Evolutionary conservation across 2,797 vertebrate genomes (phyloP).

Genomic region (Furcifer pardalis): DNA sequence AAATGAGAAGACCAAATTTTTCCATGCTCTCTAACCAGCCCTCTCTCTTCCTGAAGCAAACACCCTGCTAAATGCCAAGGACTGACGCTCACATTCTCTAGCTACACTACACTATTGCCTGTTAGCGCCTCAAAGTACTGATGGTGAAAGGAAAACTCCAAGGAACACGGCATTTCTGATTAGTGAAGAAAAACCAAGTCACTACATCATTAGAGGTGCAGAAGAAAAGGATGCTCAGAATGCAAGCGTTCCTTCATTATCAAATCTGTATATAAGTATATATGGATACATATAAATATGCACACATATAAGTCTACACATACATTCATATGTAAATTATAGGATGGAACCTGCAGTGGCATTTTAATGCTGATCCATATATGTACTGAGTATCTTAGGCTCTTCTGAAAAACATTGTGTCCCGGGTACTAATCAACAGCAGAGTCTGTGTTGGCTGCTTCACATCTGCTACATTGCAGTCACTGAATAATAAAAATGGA

Average conservation of each 20-base stretch:
- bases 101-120: constrained; percentile 40
- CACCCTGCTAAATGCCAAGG: constrained; percentile 68
- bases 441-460: background rate
- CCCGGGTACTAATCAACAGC: background rate
- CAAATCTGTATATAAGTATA: constrained; percentile 43
- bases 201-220: constrained; percentile 42
- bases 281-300: too few relatives aligned
- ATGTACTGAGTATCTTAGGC: background rate
- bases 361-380: background rate
- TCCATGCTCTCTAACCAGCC: constrained; percentile 64
- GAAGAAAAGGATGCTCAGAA: constrained; percentile 55
- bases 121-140: constrained; percentile 48
- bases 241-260: constrained; percentile 1
- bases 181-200: constrained; percentile 64
- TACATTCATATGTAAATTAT: too few relatives aligned
- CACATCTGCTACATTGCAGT: background rate
- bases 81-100: constrained; percentile 62
- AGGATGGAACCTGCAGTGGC: background rate
- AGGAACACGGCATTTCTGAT: constrained; percentile 60
- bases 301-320: too few relatives aligned
- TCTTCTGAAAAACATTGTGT: background rate
- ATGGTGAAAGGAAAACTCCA: constrained; percentile 53
- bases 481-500: background rate
- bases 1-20: constrained; percentile 70
- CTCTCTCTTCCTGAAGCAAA: constrained; percentile 67